Percentiles rank a stretch among this genome's conserved stretches.
phyloP scores from a whole-genome alignment of 2,797 vertebrate species.

The Gymnopithys bicolor region DNA sequence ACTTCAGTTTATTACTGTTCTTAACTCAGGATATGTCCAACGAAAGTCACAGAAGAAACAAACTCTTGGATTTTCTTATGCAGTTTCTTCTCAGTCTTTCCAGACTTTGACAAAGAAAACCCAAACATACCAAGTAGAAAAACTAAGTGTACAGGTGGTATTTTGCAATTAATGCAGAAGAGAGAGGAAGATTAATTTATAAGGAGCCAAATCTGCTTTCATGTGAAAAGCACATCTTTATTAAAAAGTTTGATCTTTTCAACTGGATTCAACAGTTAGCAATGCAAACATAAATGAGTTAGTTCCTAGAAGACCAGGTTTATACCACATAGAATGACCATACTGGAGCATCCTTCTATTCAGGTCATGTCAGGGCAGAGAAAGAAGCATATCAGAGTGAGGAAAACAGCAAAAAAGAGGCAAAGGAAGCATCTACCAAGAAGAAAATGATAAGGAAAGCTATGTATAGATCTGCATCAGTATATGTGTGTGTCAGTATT shows the following conservation, averaged over 20 bases:
- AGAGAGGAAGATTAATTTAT: not conserved
- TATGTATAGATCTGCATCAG: not conserved
- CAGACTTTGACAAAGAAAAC: not conserved
- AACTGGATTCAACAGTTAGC: not conserved
- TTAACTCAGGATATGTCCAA: not conserved
- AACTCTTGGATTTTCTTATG: not conserved
- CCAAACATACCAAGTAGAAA: not conserved
- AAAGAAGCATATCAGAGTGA: not conserved
- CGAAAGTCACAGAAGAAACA: not conserved
- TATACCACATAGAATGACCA: not conserved
- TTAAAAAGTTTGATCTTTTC: not conserved
- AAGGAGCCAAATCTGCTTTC: not conserved
- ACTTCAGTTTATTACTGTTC: not conserved
- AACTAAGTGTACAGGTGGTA: not conserved
- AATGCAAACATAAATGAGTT: not conserved
- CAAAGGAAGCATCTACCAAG: not conserved
- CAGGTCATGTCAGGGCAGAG: fast-evolving
- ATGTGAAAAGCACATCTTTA: not conserved
- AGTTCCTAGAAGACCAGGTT: not conserved
- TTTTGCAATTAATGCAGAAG: not conserved
- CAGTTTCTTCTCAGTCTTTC: not conserved
- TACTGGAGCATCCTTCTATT: not conserved
- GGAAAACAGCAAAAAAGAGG: not conserved
- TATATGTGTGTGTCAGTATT: not conserved
- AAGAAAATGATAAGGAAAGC: not conserved